Base-by-base conservation (phyloP, 2,797 vertebrate genomes). In the Cirrhinus molitorella region DNA sequence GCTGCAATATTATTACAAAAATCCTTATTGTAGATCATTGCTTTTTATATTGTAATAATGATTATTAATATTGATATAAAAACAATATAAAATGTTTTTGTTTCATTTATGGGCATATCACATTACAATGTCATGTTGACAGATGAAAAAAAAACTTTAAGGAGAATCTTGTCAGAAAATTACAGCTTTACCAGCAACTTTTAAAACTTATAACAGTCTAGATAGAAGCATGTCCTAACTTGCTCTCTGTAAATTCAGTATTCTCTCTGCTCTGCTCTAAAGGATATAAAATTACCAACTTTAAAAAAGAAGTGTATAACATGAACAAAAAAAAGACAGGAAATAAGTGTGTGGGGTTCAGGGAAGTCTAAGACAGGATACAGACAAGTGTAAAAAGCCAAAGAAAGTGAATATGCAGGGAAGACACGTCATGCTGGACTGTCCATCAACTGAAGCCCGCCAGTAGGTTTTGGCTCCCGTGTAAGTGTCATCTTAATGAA, bases 401-500 rank as follows among this genome's bases (percentile, higher is more conserved):
- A 21, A 76, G 59, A 34, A 31, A 78, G 61, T 14, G 43, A 63
- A 21, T 47, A 79, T 51, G 40, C n/a, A 70, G 51, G 25, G 28
- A 51, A 13, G 57, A 55, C 65, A 55, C 80, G 65, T 55, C 49
- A 28, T 11, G 47, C 45, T 43, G 53, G 7, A 82, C 25, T 68
- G 71, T 80, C 83, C 16, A 85, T 85, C 74, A 55, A 34, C 11
- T 37, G 40, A 47, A 76, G 79, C 65, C 51, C 34, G 75, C 45
- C 80, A 79, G 83, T 75, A 75, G 23, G 57, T 28, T 83, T 83
- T 78, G 81, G 81, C 78, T 61, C 67, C 77, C 21, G 21, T 73
- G 47, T 40, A 67, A 66, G 23, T 65, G 80, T 80, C 77, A 77
- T 59, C 77, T 63, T 84, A 88, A 83, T 85, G 40, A 68, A 81